phyloP scores from a whole-genome alignment of 2,797 vertebrate species.

The Smutsia gigantea region DNA sequence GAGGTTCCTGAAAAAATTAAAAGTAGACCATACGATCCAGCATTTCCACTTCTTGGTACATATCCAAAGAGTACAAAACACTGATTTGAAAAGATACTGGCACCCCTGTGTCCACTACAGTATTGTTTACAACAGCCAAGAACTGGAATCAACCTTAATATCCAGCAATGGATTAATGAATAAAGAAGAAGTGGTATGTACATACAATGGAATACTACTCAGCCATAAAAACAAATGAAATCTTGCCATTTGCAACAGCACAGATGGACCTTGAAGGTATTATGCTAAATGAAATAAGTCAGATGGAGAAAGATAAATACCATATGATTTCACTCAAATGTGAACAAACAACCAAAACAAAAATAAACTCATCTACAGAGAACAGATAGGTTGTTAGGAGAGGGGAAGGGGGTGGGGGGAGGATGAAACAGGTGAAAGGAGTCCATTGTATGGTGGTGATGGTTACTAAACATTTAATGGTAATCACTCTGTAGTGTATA shows the following conservation, averaged over 20 bases:
- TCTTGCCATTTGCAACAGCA: not conserved
- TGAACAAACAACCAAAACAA: not conserved
- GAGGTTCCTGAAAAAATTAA: too few relatives aligned
- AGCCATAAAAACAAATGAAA: not conserved
- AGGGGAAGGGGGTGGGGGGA: not conserved
- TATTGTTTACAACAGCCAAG: not conserved
- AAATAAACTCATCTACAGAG: not conserved
- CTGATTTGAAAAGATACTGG: not conserved
- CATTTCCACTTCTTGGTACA: not conserved
- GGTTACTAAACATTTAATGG: not conserved
- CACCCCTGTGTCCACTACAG: not conserved
- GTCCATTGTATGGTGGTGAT: not conserved
- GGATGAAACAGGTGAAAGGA: not conserved
- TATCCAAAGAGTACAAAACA: not conserved
- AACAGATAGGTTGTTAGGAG: not conserved
- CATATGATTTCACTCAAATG: not conserved
- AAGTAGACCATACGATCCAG: not conserved
- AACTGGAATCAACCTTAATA: not conserved
- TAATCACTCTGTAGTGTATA: not conserved
- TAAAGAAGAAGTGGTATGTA: not conserved
- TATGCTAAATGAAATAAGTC: not conserved
- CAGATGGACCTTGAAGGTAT: not conserved
- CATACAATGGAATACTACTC: not conserved
- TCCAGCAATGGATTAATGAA: not conserved
- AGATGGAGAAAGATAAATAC: not conserved